Conservation (phyloP, 1,140 invertebrate species). For the Cheumatopsyche charites region DNA sequence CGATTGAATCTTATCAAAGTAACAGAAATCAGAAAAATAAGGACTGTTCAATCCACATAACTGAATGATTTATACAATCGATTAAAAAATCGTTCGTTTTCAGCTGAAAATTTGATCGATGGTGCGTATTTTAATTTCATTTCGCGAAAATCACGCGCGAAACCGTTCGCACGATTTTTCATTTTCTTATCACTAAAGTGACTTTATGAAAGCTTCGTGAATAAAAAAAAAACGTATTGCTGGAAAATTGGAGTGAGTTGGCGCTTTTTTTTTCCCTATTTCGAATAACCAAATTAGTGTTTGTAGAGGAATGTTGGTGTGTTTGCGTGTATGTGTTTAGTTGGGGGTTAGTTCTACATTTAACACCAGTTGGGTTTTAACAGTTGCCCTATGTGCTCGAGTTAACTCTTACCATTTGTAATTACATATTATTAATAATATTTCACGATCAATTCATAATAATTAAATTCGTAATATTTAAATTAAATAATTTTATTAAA, state of each 20-base stretch:
- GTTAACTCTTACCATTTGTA: background rate
- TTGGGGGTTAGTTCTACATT: background rate
- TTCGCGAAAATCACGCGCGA: no score
- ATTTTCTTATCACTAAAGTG: background rate
- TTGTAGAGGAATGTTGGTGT: background rate
- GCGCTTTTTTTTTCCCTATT: constrained; percentile 3
- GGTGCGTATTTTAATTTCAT: no score
- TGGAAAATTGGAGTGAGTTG: no score
- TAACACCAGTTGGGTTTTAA: constrained; percentile 15
- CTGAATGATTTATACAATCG: no score
- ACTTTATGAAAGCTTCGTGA: background rate
- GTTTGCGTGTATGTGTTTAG: background rate
- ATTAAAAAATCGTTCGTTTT: no score
- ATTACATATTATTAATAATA: no score
- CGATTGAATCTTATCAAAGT: no score
- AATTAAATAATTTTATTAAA: constrained; percentile 17
- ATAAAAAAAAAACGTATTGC: background rate
- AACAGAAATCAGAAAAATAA: no score
- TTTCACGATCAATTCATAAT: no score
- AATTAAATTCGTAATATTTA: background rate
- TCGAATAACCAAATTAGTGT: constrained; percentile 2
- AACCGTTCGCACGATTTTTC: no score
- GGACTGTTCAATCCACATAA: no score
- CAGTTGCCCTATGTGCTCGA: background rate
- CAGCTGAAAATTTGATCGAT: no score